A percentile compares a stretch with the other conserved stretches of the same genome.
Conservation (phyloP, 2,113 vertebrate genomes). For the Indicator indicator region DNA sequence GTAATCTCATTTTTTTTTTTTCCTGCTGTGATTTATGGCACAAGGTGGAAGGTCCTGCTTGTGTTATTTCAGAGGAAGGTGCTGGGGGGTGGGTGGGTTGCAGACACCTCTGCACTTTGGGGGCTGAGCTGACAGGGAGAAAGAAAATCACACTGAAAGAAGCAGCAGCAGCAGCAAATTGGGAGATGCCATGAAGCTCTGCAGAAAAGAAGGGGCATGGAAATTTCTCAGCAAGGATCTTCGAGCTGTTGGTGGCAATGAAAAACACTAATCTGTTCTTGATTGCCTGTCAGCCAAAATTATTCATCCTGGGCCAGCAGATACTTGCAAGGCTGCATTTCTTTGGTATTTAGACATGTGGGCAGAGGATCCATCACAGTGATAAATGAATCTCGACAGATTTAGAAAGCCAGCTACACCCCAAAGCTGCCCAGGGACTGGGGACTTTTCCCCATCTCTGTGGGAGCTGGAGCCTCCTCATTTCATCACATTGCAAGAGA, state of each 20-base stretch:
- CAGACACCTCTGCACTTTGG: neutral
- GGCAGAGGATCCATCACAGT: neutral
- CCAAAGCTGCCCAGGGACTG: neutral
- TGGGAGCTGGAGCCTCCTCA: neutral
- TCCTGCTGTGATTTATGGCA: constrained; percentile 9
- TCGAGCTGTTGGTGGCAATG: neutral
- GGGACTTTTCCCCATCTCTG: neutral
- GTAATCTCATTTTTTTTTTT: neutral
- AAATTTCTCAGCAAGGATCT: neutral
- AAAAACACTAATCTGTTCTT: neutral
- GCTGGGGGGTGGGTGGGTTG: neutral
- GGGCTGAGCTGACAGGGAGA: neutral
- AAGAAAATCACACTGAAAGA: neutral
- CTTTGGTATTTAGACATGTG: neutral
- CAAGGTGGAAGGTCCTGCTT: neutral
- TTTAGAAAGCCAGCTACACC: neutral
- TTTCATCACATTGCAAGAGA: neutral
- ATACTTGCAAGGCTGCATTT: neutral
- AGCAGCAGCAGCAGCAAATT: neutral
- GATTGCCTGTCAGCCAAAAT: constrained; percentile 22
- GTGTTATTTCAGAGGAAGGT: neutral
- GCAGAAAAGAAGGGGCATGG: neutral
- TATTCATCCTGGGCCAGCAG: constrained; percentile 4
- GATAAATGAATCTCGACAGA: neutral
- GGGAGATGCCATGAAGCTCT: neutral